phyloP scores from a whole-genome alignment of 2,113 vertebrate genomes.

The Lepus timidus region DNA sequence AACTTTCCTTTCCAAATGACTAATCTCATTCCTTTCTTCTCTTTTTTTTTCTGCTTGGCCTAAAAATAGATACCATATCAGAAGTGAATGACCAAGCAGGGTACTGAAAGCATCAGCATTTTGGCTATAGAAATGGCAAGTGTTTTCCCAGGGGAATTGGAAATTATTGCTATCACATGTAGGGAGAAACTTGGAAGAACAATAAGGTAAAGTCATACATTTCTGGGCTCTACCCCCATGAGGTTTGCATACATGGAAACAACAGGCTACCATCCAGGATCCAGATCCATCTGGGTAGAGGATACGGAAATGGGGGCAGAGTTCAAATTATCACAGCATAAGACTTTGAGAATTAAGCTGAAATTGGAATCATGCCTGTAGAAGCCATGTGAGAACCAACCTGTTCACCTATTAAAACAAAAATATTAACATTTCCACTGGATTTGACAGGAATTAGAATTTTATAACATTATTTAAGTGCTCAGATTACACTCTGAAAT shows the following conservation, averaged over 20 bases:
- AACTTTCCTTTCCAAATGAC: background rate
- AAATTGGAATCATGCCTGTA: background rate
- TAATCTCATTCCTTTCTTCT: background rate
- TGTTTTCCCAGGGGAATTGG: background rate
- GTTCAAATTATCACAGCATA: background rate
- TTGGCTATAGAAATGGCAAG: background rate
- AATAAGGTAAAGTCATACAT: background rate
- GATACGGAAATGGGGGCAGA: background rate
- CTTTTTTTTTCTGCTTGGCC: background rate
- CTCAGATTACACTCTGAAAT: background rate
- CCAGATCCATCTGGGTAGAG: background rate
- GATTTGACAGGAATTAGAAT: slow-evolving; percentile 19
- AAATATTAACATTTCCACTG: slow-evolving; percentile 3
- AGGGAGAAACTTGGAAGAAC: slow-evolving; percentile 33
- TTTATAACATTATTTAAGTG: background rate
- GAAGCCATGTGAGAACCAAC: background rate
- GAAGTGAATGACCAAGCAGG: background rate
- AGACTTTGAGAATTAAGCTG: slow-evolving; percentile 14
- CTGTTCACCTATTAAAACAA: background rate
- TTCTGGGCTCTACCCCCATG: background rate
- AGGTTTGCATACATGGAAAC: background rate
- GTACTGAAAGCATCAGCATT: background rate
- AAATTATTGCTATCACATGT: background rate
- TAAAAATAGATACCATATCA: background rate
- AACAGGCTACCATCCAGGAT: background rate